phyloP scores from a whole-genome alignment of 2,797 vertebrate genomes.

The Distichodus sexfasciatus region DNA sequence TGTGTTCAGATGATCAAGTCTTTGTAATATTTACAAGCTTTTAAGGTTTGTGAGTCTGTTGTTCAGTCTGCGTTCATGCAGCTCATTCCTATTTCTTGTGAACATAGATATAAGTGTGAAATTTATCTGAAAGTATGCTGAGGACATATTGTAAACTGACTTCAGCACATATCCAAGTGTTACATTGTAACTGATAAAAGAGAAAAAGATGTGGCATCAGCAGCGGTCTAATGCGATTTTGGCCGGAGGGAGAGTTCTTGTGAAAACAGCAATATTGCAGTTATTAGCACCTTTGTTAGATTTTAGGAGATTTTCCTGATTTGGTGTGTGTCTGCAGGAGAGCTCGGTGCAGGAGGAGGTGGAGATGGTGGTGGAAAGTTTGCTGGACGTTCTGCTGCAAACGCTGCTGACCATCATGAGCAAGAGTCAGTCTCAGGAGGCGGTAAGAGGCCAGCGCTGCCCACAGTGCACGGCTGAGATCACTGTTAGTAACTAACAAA shows the following conservation, averaged over 20 bases:
- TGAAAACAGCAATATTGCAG: background rate
- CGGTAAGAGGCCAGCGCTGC: constrained; percentile 98
- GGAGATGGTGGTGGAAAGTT: constrained; percentile 99
- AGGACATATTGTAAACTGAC: too few relatives aligned
- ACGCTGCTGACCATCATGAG: constrained; percentile 99
- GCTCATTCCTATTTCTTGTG: too few relatives aligned
- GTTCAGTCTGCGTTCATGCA: too few relatives aligned
- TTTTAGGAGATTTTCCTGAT: background rate
- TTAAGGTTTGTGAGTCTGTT: too few relatives aligned
- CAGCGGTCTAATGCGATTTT: too few relatives aligned
- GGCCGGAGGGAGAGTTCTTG: background rate
- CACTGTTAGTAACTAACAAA: constrained; percentile 93
- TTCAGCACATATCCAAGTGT: too few relatives aligned
- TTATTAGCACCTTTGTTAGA: background rate
- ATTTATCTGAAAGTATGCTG: too few relatives aligned
- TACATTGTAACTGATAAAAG: too few relatives aligned
- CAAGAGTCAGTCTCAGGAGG: constrained; percentile 98
- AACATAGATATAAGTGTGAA: too few relatives aligned
- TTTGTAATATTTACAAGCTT: too few relatives aligned
- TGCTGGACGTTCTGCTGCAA: constrained; percentile 98
- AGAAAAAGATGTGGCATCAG: too few relatives aligned
- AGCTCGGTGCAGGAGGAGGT: constrained; percentile 96
- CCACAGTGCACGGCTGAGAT: constrained; percentile 99
- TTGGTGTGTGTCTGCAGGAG: constrained; percentile 73
- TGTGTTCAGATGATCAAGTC: too few relatives aligned